phyloP scores from a whole-genome alignment of 2,888 invertebrate genomes.

The Chaitophorus viminalis region DNA sequence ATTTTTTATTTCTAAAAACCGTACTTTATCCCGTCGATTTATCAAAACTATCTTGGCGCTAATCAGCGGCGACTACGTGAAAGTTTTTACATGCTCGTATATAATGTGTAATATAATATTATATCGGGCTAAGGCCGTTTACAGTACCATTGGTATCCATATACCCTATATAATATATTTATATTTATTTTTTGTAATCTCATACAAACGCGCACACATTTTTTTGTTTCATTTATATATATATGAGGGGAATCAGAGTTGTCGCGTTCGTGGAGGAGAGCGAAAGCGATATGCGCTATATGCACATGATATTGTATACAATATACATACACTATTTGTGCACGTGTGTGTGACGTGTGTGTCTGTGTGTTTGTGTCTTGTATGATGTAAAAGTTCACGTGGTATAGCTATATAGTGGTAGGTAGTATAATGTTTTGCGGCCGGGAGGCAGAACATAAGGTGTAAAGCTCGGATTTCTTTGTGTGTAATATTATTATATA shows the following conservation, averaged over 20 bases:
- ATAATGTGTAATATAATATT: neutral
- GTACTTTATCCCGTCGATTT: constrained; percentile 21
- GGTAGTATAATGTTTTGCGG: neutral
- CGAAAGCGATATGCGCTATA: constrained; percentile 1
- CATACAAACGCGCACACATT: neutral
- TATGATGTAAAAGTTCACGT: neutral
- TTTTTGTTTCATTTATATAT: too few relatives aligned
- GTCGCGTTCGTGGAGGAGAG: neutral
- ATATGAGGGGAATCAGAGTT: neutral
- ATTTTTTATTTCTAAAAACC: neutral
- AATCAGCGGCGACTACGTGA: constrained; percentile 46
- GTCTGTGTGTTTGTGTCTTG: neutral
- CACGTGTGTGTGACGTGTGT: too few relatives aligned
- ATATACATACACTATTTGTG: neutral
- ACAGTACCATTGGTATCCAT: neutral
- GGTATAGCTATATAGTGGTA: neutral
- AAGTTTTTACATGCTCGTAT: constrained; percentile 6
- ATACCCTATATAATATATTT: neutral
- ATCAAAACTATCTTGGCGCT: constrained; percentile 38
- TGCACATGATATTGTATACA: neutral
- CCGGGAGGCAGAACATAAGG: neutral
- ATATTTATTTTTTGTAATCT: constrained; percentile 18
- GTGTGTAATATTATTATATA: neutral
- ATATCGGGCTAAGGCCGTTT: constrained; percentile 39
- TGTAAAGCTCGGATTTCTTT: constrained; percentile 28